Conservation (phyloP, 1,140 invertebrate species). For the Bombus waltoni region DNA sequence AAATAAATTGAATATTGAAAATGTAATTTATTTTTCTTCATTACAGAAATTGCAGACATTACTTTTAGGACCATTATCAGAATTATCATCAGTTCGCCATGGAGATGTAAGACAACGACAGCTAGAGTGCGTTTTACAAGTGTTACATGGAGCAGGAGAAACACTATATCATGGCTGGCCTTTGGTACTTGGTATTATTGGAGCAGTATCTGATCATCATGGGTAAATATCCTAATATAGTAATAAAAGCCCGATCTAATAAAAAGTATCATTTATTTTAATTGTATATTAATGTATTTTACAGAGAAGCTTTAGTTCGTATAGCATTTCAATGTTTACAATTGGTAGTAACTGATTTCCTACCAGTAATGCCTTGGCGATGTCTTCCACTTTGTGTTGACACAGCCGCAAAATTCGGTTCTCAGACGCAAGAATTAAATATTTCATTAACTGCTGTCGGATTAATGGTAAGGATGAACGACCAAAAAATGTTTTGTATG, state of each 20-base stretch:
- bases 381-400: slow-evolving; percentile 96
- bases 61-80: slow-evolving; percentile 93
- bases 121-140: slow-evolving; percentile 96
- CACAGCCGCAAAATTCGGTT: slow-evolving; percentile 97
- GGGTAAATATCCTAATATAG: slow-evolving; percentile 84
- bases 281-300: slow-evolving; percentile 64
- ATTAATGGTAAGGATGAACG: slow-evolving; percentile 89
- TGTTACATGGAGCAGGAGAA: slow-evolving; percentile 96
- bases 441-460: slow-evolving; percentile 99
- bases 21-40: slow-evolving; percentile 7
- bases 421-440: slow-evolving; percentile 98
- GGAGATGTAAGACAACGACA: slow-evolving; percentile 97
- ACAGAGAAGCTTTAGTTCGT: slow-evolving; percentile 94
- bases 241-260: not conserved
- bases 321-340: slow-evolving; percentile 98
- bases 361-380: slow-evolving; percentile 93
- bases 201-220: slow-evolving; percentile 95
- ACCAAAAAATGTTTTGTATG: not conserved
- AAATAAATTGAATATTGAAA: not conserved
- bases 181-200: slow-evolving; percentile 96
- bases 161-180: slow-evolving; percentile 97
- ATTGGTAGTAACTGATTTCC: slow-evolving; percentile 97
- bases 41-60: slow-evolving; percentile 91
- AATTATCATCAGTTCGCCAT: slow-evolving; percentile 94
- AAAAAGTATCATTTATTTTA: not conserved